Base-by-base conservation (phyloP, 2,113 vertebrate genomes). In the Cyrtonyx montezumae region DNA sequence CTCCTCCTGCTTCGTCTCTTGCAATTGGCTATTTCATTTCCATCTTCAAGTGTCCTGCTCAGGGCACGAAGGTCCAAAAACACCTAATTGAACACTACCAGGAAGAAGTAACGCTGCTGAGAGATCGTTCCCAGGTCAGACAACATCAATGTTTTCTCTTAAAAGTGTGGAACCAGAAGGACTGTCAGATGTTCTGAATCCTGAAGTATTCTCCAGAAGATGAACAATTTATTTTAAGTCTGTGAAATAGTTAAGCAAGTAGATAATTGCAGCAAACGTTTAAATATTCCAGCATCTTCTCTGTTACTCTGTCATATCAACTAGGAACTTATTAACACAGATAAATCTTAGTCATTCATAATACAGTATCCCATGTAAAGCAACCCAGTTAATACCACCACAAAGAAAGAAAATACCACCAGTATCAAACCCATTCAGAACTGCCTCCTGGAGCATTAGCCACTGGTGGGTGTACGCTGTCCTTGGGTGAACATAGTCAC, bases 211-310 rank as follows among this genome's bases (percentile, higher is more conserved):
- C 16, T 32, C 69, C 84, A 91, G 86, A 89, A 93, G 92, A 78
- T 15, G 71, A 79, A 55, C 15, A 6, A 58, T 80, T 91, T 91
- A 58, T 21, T 71, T 80, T 68, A 34, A 81, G 75, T 26, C 46
- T n/a, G 26, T 51, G 16, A 67, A 79, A 26, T 23, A 70, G 62
- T 87, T 94, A 84, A 95, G 75, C 80, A 55, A 43, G 83, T 59
- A 40, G 3, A 23, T 59, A 55, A 84, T 66, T 93, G 92, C 79
- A 95, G 93, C 23, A 20, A 51, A 67, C 25, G 32, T 53, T 78
- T 78, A 90, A 84, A 21, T 83, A 70, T 87, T 96, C 78, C 86
- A 76, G 69, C 36, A 51, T 61, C 55, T 84, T 53, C 53, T 65
- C 36, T 36, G 36, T 63, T 59, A 49, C 22, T 48, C 61, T 32